phyloP scores from a whole-genome alignment of 2,888 invertebrate species.

The Encarsia formosa region DNA sequence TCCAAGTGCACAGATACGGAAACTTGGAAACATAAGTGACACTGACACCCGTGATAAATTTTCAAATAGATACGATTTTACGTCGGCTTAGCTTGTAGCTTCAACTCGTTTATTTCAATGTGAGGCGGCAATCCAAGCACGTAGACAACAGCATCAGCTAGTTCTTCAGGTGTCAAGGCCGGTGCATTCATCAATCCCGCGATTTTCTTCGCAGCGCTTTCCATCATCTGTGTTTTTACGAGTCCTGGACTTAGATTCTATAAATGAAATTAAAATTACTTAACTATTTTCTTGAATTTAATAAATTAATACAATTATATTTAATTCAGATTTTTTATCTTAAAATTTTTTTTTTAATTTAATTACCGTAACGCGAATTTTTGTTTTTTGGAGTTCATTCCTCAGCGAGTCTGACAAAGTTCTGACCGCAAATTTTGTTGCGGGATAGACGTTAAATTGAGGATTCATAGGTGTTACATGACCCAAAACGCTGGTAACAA shows the following conservation, averaged over 20 bases:
- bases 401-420: constrained; percentile 59
- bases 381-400: constrained; percentile 50
- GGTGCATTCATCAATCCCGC: background rate
- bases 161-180: constrained; percentile 1
- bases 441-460: constrained; percentile 54
- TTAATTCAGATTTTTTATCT: no score
- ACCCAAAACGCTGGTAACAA: constrained; percentile 44
- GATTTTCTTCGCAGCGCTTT: background rate
- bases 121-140: background rate
- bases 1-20: no score
- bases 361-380: constrained; percentile 21
- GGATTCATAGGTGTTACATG: constrained; percentile 46
- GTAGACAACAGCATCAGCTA: constrained; percentile 5
- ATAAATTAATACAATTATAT: no score
- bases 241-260: constrained; percentile 6
- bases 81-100: background rate
- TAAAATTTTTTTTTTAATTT: no score
- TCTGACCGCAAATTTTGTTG: constrained; percentile 58
- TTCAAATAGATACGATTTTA: background rate
- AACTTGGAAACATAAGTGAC: no score
- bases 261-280: background rate
- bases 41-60: no score
- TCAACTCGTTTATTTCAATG: constrained; percentile 9
- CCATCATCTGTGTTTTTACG: constrained; percentile 3
- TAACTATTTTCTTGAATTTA: no score